Conservation (phyloP, 2,113 vertebrate species). For the Psettodes erumei region DNA sequence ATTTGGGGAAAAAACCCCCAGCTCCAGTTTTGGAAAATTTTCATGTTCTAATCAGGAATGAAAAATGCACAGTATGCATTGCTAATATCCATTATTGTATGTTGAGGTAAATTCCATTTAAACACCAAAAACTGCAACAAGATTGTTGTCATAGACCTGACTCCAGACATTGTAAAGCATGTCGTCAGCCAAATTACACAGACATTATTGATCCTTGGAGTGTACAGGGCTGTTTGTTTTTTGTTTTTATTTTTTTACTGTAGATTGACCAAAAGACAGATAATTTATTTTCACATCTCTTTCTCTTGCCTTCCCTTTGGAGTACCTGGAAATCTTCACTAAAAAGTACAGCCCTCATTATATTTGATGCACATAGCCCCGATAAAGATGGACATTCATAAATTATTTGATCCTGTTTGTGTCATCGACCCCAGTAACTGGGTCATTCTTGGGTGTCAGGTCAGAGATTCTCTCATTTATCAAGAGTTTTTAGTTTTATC, state of each 20-base stretch:
- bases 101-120: background rate
- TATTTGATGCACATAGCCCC: too few species aligned
- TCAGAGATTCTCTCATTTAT: background rate
- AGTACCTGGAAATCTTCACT: background rate
- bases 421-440: too few species aligned
- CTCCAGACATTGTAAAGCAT: too few species aligned
- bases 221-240: too few species aligned
- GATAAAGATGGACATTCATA: too few species aligned
- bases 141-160: background rate
- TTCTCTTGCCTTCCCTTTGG: background rate
- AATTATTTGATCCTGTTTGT: too few species aligned
- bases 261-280: constrained; percentile 2
- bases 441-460: background rate
- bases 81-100: background rate
- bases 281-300: background rate
- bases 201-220: too few species aligned
- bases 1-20: background rate
- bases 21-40: background rate
- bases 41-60: background rate
- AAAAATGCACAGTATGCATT: background rate
- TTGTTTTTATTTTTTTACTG: too few species aligned
- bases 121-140: background rate
- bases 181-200: too few species aligned
- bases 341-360: background rate
- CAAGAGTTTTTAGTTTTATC: background rate